phyloP scores from a whole-genome alignment of 2,888 invertebrate species.

The Drosophila kuntzei region DNA sequence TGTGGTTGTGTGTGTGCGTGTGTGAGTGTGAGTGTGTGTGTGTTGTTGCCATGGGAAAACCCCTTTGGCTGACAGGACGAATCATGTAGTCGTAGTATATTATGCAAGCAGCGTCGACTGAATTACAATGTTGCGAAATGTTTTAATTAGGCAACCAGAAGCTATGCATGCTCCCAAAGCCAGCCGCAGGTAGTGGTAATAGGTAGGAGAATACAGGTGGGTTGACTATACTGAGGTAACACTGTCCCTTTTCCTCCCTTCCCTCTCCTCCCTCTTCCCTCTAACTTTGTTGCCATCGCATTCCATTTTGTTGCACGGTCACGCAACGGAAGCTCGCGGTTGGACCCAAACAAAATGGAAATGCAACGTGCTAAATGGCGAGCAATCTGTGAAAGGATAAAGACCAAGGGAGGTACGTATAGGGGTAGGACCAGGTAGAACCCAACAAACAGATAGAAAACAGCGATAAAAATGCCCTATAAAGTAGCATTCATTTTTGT shows the following conservation, averaged over 20 bases:
- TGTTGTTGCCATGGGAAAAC: slow-evolving; percentile 1
- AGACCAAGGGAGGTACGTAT: too few species aligned
- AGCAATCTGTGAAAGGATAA: slow-evolving; percentile 14
- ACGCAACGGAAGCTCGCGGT: slow-evolving; percentile 53
- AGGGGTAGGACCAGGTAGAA: background rate
- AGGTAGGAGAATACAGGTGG: background rate
- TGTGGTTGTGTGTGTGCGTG: slow-evolving; percentile 1
- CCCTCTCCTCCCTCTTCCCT: background rate
- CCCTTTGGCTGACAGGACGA: slow-evolving; percentile 3
- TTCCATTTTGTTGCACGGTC: slow-evolving; percentile 46
- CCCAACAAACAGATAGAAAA: slow-evolving; percentile 19
- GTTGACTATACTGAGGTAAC: slow-evolving; percentile 2
- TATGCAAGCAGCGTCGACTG: slow-evolving; percentile 38
- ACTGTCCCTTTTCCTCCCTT: background rate
- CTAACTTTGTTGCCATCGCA: slow-evolving; percentile 1
- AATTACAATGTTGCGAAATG: slow-evolving; percentile 58
- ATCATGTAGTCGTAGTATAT: slow-evolving; percentile 17
- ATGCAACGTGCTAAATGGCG: slow-evolving; percentile 42
- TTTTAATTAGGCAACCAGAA: slow-evolving; percentile 69
- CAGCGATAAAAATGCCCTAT: slow-evolving; percentile 22
- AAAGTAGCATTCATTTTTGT: slow-evolving; percentile 16
- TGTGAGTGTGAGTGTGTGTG: slow-evolving; percentile 1
- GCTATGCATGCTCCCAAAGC: slow-evolving; percentile 16
- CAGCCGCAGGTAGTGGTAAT: background rate
- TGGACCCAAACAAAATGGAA: slow-evolving; percentile 34